phyloP scores from a whole-genome alignment of 2,113 vertebrate genomes.

The Seriola aureovittata region DNA sequence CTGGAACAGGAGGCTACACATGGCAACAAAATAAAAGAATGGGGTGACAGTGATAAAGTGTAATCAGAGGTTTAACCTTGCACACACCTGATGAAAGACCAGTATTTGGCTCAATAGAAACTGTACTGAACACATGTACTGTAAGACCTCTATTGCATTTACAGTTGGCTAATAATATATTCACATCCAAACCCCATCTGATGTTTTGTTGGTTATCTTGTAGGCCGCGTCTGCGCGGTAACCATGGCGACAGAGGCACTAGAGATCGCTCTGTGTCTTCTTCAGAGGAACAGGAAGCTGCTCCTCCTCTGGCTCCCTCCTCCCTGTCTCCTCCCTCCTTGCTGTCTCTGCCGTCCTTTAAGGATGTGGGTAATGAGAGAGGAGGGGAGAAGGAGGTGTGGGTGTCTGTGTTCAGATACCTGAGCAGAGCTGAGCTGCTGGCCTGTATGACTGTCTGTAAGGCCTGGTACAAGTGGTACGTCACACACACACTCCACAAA shows the following conservation, averaged over 20 bases:
- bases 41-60: too few species aligned
- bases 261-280: slow-evolving; percentile 72
- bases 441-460: slow-evolving; percentile 98
- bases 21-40: too few species aligned
- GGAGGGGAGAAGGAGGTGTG: slow-evolving; percentile 94
- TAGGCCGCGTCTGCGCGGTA: slow-evolving; percentile 73
- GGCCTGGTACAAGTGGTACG: slow-evolving; percentile 99
- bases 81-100: too few species aligned
- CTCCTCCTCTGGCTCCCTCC: slow-evolving; percentile 46
- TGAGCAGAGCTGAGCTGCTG: slow-evolving; percentile 92
- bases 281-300: slow-evolving; percentile 75
- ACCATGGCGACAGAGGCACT: slow-evolving; percentile 44
- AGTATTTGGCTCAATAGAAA: too few species aligned
- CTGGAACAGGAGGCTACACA: too few species aligned
- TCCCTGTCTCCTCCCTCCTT: slow-evolving; percentile 72
- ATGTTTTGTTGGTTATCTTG: not conserved
- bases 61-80: too few species aligned
- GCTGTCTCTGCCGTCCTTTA: slow-evolving; percentile 80
- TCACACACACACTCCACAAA: slow-evolving; percentile 26
- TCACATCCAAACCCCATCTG: too few species aligned
- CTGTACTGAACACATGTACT: too few species aligned
- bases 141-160: too few species aligned
- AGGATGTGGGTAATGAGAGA: slow-evolving; percentile 80
- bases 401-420: slow-evolving; percentile 96
- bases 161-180: too few species aligned